phyloP scores from a whole-genome alignment of 92 coral and sea anemone genomes.

The Epizoanthus rinbou region DNA sequence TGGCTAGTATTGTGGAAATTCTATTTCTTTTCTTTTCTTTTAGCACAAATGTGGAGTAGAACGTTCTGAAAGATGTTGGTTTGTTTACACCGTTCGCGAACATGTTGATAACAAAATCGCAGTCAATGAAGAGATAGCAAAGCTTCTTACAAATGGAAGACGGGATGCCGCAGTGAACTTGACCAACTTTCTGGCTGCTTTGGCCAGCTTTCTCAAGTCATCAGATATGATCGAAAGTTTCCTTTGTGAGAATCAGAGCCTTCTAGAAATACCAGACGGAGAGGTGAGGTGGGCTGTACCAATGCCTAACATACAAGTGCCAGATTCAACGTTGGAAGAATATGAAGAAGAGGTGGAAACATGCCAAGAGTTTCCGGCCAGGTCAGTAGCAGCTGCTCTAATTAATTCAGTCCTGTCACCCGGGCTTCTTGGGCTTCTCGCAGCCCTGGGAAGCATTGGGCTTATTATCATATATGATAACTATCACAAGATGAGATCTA shows the following conservation, averaged over 20 bases:
- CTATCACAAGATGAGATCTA: too few relatives aligned
- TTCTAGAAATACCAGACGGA: conserved; percentile 59
- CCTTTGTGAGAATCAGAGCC: conserved; percentile 52
- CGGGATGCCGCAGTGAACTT: conserved; percentile 49
- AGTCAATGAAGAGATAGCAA: conserved; percentile 70
- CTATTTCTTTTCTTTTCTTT: neutral
- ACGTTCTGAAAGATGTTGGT: conserved; percentile 35
- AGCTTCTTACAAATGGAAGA: conserved; percentile 61
- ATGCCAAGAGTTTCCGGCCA: neutral
- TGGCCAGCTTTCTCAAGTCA: conserved; percentile 31
- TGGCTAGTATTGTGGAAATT: too few relatives aligned
- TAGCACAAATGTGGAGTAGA: conserved; percentile 60
- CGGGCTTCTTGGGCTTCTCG: too few relatives aligned
- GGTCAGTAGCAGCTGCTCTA: neutral
- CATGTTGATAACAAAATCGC: conserved; percentile 50
- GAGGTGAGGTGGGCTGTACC: conserved; percentile 73
- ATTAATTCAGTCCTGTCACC: too few relatives aligned
- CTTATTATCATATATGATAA: too few relatives aligned
- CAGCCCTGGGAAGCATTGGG: too few relatives aligned
- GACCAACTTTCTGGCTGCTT: conserved; percentile 64
- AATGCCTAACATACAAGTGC: conserved; percentile 17
- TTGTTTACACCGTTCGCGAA: conserved; percentile 65
- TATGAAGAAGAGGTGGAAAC: neutral
- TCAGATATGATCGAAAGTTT: conserved; percentile 53
- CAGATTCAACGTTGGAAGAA: conserved; percentile 52